Evolutionary conservation across 2,797 vertebrate species (phyloP).

Genomic region (Phyllotis vaccarum): DNA sequence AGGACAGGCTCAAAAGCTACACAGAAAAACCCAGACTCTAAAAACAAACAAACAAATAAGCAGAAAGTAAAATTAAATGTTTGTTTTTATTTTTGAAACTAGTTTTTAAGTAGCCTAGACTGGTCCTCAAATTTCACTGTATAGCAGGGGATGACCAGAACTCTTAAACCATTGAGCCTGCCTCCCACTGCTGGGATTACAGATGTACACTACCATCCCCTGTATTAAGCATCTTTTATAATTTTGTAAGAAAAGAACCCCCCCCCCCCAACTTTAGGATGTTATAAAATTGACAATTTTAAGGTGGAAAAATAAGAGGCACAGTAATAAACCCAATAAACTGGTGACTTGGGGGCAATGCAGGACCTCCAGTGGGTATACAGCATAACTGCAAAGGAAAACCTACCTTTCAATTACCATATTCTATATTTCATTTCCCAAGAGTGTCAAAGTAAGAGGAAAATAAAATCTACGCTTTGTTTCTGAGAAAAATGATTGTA

Average conservation of each 20-base stretch:
- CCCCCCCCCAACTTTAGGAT: background rate
- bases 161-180: background rate
- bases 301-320: constrained; percentile 42
- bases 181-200: background rate
- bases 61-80: background rate
- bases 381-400: background rate
- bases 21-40: background rate
- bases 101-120: background rate
- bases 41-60: background rate
- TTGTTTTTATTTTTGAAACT: background rate
- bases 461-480: constrained; percentile 14
- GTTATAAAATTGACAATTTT: constrained; percentile 37
- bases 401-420: constrained; percentile 13
- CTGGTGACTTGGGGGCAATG: background rate
- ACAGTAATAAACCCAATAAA: background rate
- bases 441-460: background rate
- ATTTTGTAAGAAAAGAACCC: background rate
- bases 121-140: background rate
- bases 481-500: constrained; percentile 51
- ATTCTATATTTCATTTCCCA: constrained; percentile 55
- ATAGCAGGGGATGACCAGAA: background rate
- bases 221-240: background rate
- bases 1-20: background rate
- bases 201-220: background rate
- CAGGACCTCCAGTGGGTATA: background rate